Evolutionary conservation across 2,113 vertebrate genomes (phyloP).

Genomic region (Morphnarchus princeps): DNA sequence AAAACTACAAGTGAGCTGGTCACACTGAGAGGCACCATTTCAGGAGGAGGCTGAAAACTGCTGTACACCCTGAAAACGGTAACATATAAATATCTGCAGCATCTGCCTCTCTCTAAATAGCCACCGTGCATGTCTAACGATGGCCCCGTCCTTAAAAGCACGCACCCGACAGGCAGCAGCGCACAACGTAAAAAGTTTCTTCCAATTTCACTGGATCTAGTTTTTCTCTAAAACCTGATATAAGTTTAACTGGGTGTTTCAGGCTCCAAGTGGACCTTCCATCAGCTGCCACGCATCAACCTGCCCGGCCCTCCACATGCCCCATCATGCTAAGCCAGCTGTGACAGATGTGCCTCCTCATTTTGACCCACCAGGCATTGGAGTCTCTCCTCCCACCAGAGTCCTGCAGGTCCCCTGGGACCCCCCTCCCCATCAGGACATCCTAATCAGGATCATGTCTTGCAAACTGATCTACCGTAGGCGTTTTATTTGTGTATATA

Average conservation of each 20-base stretch:
- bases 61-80: background rate
- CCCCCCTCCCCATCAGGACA: background rate
- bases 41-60: background rate
- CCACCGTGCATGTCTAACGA: rapidly evolving
- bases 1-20: background rate
- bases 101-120: background rate
- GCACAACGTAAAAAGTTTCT: background rate
- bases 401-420: background rate
- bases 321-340: background rate
- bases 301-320: too few species aligned
- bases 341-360: background rate
- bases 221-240: background rate
- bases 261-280: background rate
- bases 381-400: background rate
- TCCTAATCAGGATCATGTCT: background rate
- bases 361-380: background rate
- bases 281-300: background rate
- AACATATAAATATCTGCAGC: background rate
- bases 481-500: background rate
- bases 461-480: background rate
- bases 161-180: rapidly evolving
- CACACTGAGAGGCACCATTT: background rate
- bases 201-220: background rate
- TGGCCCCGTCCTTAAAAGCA: background rate
- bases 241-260: background rate